phyloP scores from a whole-genome alignment of 2,797 vertebrate genomes.

The Lagorchestes hirsutus region DNA sequence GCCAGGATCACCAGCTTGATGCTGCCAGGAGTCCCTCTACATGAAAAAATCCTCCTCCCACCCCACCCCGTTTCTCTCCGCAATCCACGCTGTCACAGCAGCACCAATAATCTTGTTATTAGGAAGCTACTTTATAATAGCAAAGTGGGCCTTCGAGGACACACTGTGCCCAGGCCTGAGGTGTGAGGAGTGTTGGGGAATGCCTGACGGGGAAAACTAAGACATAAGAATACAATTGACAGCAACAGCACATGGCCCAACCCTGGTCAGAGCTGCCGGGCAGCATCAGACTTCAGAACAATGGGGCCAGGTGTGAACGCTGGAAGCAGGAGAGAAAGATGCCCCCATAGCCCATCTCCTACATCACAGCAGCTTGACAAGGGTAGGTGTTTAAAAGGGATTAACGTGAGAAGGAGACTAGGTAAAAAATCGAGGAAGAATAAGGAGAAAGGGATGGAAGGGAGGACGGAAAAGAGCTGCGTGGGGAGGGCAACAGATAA shows the following conservation, averaged over 20 bases:
- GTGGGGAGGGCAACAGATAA: neutral
- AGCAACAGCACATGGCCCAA: neutral
- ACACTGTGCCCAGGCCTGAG: neutral
- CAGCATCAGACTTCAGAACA: constrained; percentile 59
- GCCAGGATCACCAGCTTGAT: neutral
- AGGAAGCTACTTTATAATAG: neutral
- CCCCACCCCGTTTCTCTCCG: constrained; percentile 31
- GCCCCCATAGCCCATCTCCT: neutral
- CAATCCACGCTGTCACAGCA: neutral
- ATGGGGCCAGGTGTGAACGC: constrained; percentile 64
- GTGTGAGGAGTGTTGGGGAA: neutral
- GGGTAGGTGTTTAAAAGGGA: neutral
- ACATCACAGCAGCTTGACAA: neutral
- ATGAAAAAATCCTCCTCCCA: constrained; percentile 35
- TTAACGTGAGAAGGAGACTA: neutral
- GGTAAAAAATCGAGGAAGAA: neutral
- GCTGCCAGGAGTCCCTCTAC: constrained; percentile 38
- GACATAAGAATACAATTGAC: neutral
- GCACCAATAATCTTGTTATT: neutral
- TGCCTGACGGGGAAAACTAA: neutral
- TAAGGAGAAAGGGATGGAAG: neutral
- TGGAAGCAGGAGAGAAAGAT: constrained; percentile 30
- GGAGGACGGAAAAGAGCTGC: neutral
- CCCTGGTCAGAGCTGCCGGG: constrained; percentile 10
- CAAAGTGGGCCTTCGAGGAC: neutral